Percentiles rank a stretch among this genome's conserved stretches.
Evolutionary conservation across 2,113 vertebrate genomes (phyloP).

Genomic region (Cranoglanis bouderius): DNA sequence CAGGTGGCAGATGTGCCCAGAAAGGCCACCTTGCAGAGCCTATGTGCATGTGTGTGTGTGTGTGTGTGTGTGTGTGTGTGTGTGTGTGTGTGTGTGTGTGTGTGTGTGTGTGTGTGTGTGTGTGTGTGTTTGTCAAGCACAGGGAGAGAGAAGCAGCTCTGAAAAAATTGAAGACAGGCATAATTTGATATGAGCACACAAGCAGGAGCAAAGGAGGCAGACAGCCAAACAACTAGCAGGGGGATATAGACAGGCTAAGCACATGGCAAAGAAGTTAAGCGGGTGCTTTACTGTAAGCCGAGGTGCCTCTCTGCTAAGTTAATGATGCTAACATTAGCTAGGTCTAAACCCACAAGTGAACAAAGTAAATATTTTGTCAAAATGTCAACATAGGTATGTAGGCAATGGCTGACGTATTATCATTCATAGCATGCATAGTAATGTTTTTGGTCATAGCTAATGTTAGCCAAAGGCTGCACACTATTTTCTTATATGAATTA

Average conservation of each 20-base stretch:
- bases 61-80: constrained; percentile 24
- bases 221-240: constrained; percentile 48
- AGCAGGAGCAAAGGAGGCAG: constrained; percentile 56
- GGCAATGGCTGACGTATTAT: neutral
- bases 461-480: neutral
- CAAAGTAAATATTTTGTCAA: neutral
- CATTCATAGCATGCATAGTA: neutral
- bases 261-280: constrained; percentile 59
- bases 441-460: neutral
- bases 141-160: constrained; percentile 38
- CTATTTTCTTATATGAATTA: neutral
- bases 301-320: constrained; percentile 54
- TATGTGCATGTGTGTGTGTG: constrained; percentile 42
- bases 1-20: constrained; percentile 70
- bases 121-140: constrained; percentile 22
- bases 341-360: neutral
- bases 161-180: constrained; percentile 72
- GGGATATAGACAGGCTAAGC: constrained; percentile 55
- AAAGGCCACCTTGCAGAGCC: constrained; percentile 38
- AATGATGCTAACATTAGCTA: constrained; percentile 41
- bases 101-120: constrained; percentile 43
- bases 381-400: neutral
- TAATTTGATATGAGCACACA: constrained; percentile 71
- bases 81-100: constrained; percentile 37
- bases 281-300: constrained; percentile 13